A percentile compares a stretch with the other conserved stretches of the same genome.
These are phyloP conservation scores for Montipora capitata DNA, from an alignment of 92 coral and sea anemone genomes.

Conservation along the genomic window DNA sequence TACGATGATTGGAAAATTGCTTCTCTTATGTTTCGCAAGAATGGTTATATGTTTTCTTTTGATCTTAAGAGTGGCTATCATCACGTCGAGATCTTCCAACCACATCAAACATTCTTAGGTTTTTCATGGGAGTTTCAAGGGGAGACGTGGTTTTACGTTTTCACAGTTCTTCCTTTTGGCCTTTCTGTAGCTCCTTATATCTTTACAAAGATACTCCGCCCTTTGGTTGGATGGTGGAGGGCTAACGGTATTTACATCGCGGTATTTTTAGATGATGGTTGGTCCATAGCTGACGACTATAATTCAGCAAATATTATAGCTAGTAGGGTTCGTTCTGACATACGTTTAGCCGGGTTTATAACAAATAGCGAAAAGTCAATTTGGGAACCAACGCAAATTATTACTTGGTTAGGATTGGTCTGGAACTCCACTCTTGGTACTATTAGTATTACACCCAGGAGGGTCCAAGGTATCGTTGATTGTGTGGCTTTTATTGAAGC, in stretches of 20 bases:
- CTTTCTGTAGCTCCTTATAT: conserved; percentile 18
- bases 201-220: conserved; percentile 10
- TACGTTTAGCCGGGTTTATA: no score
- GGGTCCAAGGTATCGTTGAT: no score
- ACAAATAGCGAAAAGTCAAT: no score
- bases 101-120: conserved; percentile 28
- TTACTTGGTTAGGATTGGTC: no score
- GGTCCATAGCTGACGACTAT: no score
- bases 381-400: no score
- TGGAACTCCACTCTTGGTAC: no score
- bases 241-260: conserved; percentile 29
- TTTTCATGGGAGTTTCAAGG: conserved; percentile 31
- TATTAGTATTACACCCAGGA: no score
- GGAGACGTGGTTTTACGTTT: conserved; percentile 13
- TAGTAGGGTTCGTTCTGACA: no score
- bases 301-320: no score
- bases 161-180: conserved; percentile 10
- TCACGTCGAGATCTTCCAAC: conserved; percentile 1
- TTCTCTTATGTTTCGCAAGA: neutral
- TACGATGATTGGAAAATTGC: conserved; percentile 6
- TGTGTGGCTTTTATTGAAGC: conserved; percentile 28
- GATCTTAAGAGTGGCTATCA: conserved; percentile 3
- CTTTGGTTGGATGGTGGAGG: conserved; percentile 17
- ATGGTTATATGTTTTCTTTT: conserved; percentile 1
- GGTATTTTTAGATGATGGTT: conserved; percentile 14